Percentiles rank a stretch among this genome's conserved stretches.
phyloP scores from a whole-genome alignment of 2,888 invertebrate species.

The Zaprionus bogoriensis region DNA sequence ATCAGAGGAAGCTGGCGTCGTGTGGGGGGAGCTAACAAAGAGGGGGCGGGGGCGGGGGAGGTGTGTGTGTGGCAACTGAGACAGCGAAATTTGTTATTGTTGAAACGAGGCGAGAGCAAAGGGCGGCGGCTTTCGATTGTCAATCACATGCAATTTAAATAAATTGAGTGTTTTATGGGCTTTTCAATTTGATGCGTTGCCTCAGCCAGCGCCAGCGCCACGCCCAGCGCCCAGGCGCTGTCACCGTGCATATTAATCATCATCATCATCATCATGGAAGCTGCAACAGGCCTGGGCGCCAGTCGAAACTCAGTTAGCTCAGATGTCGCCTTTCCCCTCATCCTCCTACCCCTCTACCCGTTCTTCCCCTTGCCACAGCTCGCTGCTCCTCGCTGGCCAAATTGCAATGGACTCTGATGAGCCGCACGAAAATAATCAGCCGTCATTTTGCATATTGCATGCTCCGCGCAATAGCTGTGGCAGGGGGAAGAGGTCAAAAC shows the following conservation, averaged over 20 bases:
- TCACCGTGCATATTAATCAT: conserved; percentile 53
- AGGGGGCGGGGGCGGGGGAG: background rate
- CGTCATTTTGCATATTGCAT: conserved; percentile 52
- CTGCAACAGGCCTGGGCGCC: background rate
- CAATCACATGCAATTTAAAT: conserved; percentile 78
- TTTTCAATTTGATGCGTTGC: conserved; percentile 70
- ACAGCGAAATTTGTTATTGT: conserved; percentile 51
- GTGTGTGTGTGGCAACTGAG: conserved; percentile 28
- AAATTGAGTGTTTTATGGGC: conserved; percentile 79
- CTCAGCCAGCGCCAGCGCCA: too few species aligned
- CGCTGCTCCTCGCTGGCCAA: conserved; percentile 1
- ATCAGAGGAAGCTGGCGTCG: conserved; percentile 55
- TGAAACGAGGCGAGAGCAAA: conserved; percentile 29
- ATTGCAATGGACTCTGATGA: conserved; percentile 49
- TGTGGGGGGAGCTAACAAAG: too few species aligned
- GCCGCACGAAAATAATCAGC: conserved; percentile 55
- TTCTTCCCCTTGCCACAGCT: background rate
- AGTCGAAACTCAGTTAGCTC: conserved; percentile 12
- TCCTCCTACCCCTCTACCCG: background rate
- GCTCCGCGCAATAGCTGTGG: conserved; percentile 9
- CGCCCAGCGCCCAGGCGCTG: background rate
- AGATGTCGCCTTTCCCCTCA: background rate
- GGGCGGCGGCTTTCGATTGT: conserved; percentile 55
- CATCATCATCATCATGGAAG: conserved; percentile 25
- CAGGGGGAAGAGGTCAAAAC: background rate